phyloP scores from a whole-genome alignment of 2,888 invertebrate genomes.

The Octodonta nipae region DNA sequence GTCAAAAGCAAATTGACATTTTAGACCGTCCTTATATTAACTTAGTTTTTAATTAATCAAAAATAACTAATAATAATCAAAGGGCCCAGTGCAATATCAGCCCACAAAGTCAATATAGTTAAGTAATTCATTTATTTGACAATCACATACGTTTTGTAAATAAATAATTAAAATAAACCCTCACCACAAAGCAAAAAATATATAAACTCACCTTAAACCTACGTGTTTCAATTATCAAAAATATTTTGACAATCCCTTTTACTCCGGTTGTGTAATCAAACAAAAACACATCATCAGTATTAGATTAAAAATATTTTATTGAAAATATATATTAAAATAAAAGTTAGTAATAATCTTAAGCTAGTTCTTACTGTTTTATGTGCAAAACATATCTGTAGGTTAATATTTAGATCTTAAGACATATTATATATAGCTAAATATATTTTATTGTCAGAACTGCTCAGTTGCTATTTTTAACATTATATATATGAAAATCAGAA shows the following conservation, averaged over 20 bases:
- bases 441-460: slow-evolving; percentile 21
- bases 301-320: too few species aligned
- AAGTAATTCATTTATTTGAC: slow-evolving; percentile 9
- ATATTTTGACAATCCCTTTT: slow-evolving; percentile 20
- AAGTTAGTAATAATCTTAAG: slow-evolving; percentile 12
- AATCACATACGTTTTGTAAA: slow-evolving; percentile 11
- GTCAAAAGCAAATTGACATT: slow-evolving; percentile 2
- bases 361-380: slow-evolving; percentile 13
- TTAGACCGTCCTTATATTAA: slow-evolving; percentile 12
- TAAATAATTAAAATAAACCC: slow-evolving; percentile 7
- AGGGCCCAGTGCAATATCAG: slow-evolving; percentile 28
- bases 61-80: slow-evolving; percentile 6
- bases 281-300: slow-evolving; percentile 11
- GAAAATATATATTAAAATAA: too few species aligned
- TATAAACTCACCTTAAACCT: slow-evolving; percentile 21
- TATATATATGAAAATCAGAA: slow-evolving; percentile 10
- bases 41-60: too few species aligned
- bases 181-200: slow-evolving; percentile 6
- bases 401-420: slow-evolving; percentile 16
- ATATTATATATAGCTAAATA: slow-evolving; percentile 9
- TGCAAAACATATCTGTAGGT: slow-evolving; percentile 26
- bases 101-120: slow-evolving; percentile 28
- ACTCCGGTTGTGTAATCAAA: slow-evolving; percentile 7
- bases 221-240: slow-evolving; percentile 31
- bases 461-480: slow-evolving; percentile 4